Conservation (phyloP, 2,113 vertebrate species). For the Triplophysa dalaica region DNA sequence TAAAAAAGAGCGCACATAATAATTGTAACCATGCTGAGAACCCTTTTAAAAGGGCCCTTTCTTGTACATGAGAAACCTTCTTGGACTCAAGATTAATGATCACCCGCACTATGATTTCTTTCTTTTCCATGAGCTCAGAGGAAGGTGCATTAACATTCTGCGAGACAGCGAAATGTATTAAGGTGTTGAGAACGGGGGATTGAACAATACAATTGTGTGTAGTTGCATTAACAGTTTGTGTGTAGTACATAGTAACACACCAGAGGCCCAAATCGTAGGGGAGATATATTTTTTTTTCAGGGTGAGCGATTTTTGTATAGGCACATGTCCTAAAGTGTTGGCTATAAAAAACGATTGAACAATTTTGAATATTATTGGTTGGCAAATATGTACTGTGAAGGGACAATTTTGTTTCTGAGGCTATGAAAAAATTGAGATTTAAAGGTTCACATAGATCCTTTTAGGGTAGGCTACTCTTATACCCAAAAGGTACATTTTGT, state of each 20-base stretch:
- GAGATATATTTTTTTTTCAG: too few relatives aligned
- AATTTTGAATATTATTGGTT: too few relatives aligned
- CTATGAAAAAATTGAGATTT: too few relatives aligned
- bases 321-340: too few relatives aligned
- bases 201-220: constrained; percentile 11
- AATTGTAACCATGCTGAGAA: constrained; percentile 25
- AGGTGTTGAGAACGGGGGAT: constrained; percentile 17
- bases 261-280: background rate
- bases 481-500: too few relatives aligned
- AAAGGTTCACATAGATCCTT: too few relatives aligned
- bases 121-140: constrained; percentile 14
- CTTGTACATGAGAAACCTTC: constrained; percentile 46
- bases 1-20: constrained; percentile 33
- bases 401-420: too few relatives aligned
- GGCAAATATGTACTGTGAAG: too few relatives aligned
- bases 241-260: background rate
- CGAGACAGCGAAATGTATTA: constrained; percentile 35
- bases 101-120: constrained; percentile 23
- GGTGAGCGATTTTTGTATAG: too few relatives aligned
- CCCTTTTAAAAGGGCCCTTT: background rate
- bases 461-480: too few relatives aligned
- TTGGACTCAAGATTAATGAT: constrained; percentile 60
- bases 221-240: background rate
- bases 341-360: too few relatives aligned
- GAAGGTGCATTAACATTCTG: constrained; percentile 36